These are phyloP conservation scores for Chionodraco myersi DNA, from an alignment of 2,113 vertebrate species.

Conservation along the genomic window DNA sequence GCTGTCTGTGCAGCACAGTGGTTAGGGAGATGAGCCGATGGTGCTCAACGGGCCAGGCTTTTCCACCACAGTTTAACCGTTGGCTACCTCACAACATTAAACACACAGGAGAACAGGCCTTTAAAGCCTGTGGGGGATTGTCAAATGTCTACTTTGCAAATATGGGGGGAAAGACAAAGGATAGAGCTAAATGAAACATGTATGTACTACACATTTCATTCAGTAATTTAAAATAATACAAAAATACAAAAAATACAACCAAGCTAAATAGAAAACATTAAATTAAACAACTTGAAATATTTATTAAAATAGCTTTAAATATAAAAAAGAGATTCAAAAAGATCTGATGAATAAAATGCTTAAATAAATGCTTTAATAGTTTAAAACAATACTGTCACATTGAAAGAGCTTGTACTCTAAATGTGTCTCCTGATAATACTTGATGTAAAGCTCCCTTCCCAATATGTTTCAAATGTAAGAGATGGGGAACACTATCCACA, in stretches of 20 bases:
- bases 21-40: conserved; percentile 66
- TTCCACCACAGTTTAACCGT: conserved; percentile 80
- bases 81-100: conserved; percentile 50
- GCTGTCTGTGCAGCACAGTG: conserved; percentile 71
- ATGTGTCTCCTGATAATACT: not conserved
- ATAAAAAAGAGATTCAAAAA: not conserved
- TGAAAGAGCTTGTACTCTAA: not conserved
- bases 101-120: not conserved
- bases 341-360: not conserved
- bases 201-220: not conserved
- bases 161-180: not conserved
- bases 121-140: not conserved
- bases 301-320: no score
- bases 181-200: not conserved
- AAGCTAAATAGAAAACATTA: not conserved
- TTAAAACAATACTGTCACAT: no score
- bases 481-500: no score
- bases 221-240: not conserved
- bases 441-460: no score
- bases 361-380: not conserved
- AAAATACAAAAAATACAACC: not conserved
- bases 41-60: conserved; percentile 46
- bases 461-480: no score
- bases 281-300: no score
- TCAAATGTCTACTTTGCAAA: not conserved